These are phyloP conservation scores for Scelioninae gen. 1 DNA, from an alignment of 2,888 invertebrate species.

Conservation along the genomic window DNA sequence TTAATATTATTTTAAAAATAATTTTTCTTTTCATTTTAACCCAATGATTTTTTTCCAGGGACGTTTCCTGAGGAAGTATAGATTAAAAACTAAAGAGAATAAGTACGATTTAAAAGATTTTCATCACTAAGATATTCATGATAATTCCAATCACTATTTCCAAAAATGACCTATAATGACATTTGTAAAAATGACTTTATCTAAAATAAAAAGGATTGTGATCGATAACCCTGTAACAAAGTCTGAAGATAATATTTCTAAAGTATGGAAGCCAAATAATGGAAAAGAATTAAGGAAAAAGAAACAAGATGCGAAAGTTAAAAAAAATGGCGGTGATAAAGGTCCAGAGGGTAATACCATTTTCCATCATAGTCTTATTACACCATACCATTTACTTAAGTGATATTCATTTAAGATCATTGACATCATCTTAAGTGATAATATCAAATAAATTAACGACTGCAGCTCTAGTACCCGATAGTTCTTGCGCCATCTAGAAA, in stretches of 20 bases:
- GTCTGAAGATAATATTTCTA: neutral
- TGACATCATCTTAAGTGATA: too few species aligned
- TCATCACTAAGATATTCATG: neutral
- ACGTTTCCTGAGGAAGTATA: too few species aligned
- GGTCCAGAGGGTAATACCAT: constrained; percentile 12
- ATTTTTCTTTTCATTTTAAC: too few species aligned
- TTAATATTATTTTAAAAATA: too few species aligned
- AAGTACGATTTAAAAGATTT: constrained; percentile 3
- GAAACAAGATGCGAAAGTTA: constrained; percentile 12
- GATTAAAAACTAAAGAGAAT: neutral
- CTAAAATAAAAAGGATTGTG: too few species aligned
- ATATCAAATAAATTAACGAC: neutral
- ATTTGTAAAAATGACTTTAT: too few species aligned
- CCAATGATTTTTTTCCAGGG: too few species aligned
- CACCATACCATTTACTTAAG: too few species aligned
- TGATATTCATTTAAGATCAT: too few species aligned
- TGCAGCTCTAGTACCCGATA: neutral
- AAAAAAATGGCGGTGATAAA: constrained; percentile 10
- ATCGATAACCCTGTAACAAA: neutral
- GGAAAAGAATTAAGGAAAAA: constrained; percentile 13
- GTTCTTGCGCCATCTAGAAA: neutral
- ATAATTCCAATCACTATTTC: neutral
- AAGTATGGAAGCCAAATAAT: constrained; percentile 8
- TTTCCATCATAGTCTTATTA: too few species aligned
- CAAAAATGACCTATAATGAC: too few species aligned